Conservation (phyloP, 2,113 vertebrate species). For the Arothron firmamentum region DNA sequence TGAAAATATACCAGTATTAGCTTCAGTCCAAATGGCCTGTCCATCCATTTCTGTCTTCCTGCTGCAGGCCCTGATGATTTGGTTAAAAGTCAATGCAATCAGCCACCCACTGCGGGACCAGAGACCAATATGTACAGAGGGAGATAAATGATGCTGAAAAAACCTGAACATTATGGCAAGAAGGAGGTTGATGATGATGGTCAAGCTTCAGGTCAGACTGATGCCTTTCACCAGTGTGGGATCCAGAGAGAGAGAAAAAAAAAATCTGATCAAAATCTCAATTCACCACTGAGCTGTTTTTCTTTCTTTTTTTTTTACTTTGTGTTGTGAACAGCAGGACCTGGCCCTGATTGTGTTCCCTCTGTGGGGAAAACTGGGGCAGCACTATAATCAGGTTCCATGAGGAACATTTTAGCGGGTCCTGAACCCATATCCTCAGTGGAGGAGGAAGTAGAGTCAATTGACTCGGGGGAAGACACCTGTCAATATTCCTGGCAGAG, state of each 20-base stretch:
- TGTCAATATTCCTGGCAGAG: too few species aligned
- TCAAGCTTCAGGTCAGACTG: neutral
- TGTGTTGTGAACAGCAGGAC: too few species aligned
- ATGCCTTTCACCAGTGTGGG: neutral
- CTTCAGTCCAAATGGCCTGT: neutral
- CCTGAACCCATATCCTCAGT: too few species aligned
- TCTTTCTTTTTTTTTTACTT: neutral
- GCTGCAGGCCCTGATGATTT: neutral
- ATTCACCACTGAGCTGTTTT: neutral
- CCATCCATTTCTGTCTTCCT: neutral
- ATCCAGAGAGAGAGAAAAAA: neutral
- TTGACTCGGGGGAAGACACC: too few species aligned
- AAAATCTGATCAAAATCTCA: neutral
- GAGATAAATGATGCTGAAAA: neutral
- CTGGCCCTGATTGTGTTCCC: too few species aligned
- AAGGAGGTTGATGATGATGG: neutral
- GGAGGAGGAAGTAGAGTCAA: too few species aligned
- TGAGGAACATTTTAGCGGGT: too few species aligned
- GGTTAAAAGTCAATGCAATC: neutral
- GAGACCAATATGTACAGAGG: neutral
- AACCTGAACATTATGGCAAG: neutral
- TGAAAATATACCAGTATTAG: neutral
- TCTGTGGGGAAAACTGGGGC: too few species aligned
- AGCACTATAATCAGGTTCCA: too few species aligned
- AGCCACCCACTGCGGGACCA: neutral